A percentile compares a stretch with the other conserved stretches of the same genome.
phyloP scores from a whole-genome alignment of 2,113 vertebrate genomes.

The Pterocles gutturalis region DNA sequence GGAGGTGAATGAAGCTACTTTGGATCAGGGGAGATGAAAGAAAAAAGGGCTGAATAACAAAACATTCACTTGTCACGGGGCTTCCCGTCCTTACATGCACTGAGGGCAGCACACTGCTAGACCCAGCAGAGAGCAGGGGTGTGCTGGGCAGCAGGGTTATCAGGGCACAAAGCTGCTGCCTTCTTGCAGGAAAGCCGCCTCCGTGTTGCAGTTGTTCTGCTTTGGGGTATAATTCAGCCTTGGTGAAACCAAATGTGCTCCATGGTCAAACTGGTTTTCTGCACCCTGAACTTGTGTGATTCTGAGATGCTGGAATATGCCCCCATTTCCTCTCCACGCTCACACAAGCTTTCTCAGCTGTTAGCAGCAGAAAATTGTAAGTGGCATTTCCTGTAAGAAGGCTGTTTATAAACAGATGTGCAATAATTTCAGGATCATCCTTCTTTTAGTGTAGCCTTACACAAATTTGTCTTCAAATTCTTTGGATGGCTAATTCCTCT shows the following conservation, averaged over 20 bases:
- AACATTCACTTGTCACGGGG: neutral
- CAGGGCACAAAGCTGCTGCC: neutral
- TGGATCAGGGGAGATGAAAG: neutral
- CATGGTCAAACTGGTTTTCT: neutral
- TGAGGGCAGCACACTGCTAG: neutral
- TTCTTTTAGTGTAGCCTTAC: neutral
- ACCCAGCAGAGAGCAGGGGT: neutral
- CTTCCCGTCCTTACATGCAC: neutral
- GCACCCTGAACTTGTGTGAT: rapidly evolving
- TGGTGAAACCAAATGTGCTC: neutral
- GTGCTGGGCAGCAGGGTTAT: neutral
- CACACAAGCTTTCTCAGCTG: neutral
- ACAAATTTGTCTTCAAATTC: neutral
- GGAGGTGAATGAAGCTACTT: neutral
- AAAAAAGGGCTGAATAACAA: neutral
- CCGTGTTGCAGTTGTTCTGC: neutral
- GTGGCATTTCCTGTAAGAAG: neutral
- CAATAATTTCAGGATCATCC: neutral
- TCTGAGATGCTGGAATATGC: neutral
- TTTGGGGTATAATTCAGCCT: neutral
- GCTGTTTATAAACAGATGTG: neutral
- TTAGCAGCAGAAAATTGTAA: neutral
- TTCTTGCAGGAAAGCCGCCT: neutral
- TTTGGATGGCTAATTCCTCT: neutral
- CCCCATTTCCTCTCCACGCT: rapidly evolving